Evolutionary conservation across 1,140 invertebrate genomes (phyloP), one percentile per base, ranked within the genome.

Genomic region (Coboldia fuscipes): DNA sequence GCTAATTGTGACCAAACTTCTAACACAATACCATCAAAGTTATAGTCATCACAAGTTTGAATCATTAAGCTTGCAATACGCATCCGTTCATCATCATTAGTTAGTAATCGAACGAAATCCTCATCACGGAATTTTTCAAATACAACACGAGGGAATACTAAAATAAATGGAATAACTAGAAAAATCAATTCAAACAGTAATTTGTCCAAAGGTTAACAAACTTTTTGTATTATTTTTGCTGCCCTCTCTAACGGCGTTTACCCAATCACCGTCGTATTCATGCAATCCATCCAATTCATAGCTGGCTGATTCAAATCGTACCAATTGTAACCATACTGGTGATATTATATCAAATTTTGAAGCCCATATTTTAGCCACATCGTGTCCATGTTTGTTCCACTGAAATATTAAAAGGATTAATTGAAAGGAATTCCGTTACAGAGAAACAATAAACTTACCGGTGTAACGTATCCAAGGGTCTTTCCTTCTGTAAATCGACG

Each of bases 361-460:
- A 24, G 72, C 74, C 63, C 92, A 93, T 30, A 65, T 70, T 60
- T 93, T 93, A 1, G 86, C 81, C 24, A 93, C 66, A 60, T 93
- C 81, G 61, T 94, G 90, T 1, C 90, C 92, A 63, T 85, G 79
- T 38, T 64, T 74, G 54, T 96, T 96, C 92, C 92, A 97, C 86
- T 94, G 46, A 43, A 39, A 16, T 33, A 40, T 37, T 38, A 27
- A 29, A 28, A 24, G 34, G n/a, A 36, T 22, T 14, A 36, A 33
- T 13, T 33, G 16, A 6, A 21, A 26, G 8, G 23, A 36, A 42
- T 33, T 16, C 34, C 29, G 36, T 35, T 28, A 36, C 34, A 35
- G 13, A 29, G 24, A 4, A 8, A 30, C 5, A 15, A 10, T 30
- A 35, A 37, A 63, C 66, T 66, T 63, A 90, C 85, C 19, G 86